phyloP scores from a whole-genome alignment of 2,113 vertebrate genomes.

The Macquaria ambigua region DNA sequence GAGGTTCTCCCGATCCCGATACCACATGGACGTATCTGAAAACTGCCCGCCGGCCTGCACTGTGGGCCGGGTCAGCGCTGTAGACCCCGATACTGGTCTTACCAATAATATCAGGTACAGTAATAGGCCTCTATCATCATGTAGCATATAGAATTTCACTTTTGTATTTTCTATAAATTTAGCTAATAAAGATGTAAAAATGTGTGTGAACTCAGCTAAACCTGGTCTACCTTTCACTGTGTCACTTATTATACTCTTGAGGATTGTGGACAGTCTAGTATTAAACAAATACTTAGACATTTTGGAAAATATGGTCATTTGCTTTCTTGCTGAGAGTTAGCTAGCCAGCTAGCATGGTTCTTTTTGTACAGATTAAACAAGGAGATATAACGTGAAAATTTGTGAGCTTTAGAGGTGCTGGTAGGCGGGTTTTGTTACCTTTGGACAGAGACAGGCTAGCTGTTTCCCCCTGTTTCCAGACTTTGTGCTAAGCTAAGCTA shows the following conservation, averaged over 20 bases:
- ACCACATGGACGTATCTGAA: constrained; percentile 89
- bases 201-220: background rate
- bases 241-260: background rate
- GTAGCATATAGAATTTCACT: background rate
- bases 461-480: background rate
- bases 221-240: background rate
- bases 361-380: background rate
- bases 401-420: background rate
- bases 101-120: constrained; percentile 89
- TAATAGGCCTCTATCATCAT: background rate
- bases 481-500: constrained; percentile 1
- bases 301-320: background rate
- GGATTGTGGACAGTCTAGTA: background rate
- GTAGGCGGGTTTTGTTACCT: background rate
- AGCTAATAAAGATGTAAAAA: background rate
- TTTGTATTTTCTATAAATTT: background rate
- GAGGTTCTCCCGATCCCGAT: constrained; percentile 86
- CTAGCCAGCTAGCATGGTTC: background rate
- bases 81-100: constrained; percentile 89
- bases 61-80: constrained; percentile 87
- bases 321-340: background rate
- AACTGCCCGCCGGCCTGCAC: constrained; percentile 88
- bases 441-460: background rate
- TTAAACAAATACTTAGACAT: background rate
- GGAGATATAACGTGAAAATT: background rate